A percentile compares a stretch with the other conserved stretches of the same genome.
Evolutionary conservation across 2,113 vertebrate species (phyloP).

Genomic region (Hyaena hyaena): DNA sequence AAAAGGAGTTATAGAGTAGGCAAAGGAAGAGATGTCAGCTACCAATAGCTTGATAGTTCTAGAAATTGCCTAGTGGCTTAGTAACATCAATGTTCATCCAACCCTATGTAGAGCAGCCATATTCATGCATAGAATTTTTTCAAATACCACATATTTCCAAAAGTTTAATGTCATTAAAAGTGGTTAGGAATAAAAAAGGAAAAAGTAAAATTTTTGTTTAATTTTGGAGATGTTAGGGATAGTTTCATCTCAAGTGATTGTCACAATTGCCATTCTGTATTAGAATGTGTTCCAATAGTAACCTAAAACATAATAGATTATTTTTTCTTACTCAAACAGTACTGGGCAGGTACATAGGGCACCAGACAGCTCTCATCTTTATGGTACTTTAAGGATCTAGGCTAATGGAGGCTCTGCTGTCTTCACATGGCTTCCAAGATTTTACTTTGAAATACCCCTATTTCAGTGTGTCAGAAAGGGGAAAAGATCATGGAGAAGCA

Average conservation of each 20-base stretch:
- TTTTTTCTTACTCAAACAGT: neutral
- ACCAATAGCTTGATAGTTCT: neutral
- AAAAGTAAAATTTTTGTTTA: neutral
- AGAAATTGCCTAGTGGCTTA: neutral
- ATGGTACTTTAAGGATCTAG: neutral
- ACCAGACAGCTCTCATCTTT: neutral
- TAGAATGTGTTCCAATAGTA: neutral
- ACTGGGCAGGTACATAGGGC: neutral
- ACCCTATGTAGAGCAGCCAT: neutral
- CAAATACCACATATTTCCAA: neutral
- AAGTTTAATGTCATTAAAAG: neutral
- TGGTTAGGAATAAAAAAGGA: neutral
- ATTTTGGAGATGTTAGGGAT: neutral
- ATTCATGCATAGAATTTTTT: neutral
- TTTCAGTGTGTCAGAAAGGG: neutral
- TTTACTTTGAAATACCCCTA: neutral
- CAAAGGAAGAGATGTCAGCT: neutral
- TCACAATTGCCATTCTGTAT: neutral
- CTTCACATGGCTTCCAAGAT: neutral
- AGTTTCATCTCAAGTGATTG: neutral
- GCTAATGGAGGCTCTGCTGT: neutral
- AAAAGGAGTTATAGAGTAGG: neutral
- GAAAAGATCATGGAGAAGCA: neutral
- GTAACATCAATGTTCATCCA: neutral
- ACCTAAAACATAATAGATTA: neutral